Base-by-base conservation (phyloP, 2,888 invertebrate species). In the Heliconius cydno region DNA sequence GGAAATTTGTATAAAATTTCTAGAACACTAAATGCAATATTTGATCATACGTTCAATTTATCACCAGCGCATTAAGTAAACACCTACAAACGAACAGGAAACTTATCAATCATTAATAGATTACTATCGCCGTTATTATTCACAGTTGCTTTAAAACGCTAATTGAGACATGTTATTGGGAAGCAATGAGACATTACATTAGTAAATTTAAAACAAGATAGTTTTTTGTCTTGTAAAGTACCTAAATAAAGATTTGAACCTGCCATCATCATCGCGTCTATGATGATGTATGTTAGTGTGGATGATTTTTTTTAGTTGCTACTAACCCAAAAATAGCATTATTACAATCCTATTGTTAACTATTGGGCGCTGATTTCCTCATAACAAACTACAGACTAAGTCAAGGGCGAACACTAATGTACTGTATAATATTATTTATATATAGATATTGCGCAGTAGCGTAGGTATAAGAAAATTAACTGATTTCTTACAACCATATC, bases 81-180 rank as follows among this genome's bases (percentile, higher is more conserved):
- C 28, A 63, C 13, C 25, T 63, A 66, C 25, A 60, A 74, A 77
- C 74, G 34, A 84, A 86, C 86, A 83, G 77, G 83, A 84, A 82
- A 84, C 68, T 68, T 81, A 82, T 77, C 67, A 79, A 82, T 81
- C 78, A 80, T 82, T 80, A 81, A 80, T 57, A 60, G 79, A 75
- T 77, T 76, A 82, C 57, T 66, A 28, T 10, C 25, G 6, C 22
- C n/a, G 38, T 77, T 70, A 28, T 72, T 71, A 66, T 28, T 30
- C 25, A 60, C 34, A 38, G 71, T 30, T 76, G 66, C 41, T 25
- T 68, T 68, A 2, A 68, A 38, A 68, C n/a, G 41, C 13, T 41
- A 70, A 38, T 25, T 6, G 65, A 28, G 38, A 70, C 38, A 38
- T 70, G 25, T 41, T 70, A 70, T 70, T 41, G 70, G 38, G 13